A percentile compares a stretch with the other conserved stretches of the same genome.
Evolutionary conservation across 2,797 vertebrate species (phyloP).

Genomic region (Sebastes jordani): DNA sequence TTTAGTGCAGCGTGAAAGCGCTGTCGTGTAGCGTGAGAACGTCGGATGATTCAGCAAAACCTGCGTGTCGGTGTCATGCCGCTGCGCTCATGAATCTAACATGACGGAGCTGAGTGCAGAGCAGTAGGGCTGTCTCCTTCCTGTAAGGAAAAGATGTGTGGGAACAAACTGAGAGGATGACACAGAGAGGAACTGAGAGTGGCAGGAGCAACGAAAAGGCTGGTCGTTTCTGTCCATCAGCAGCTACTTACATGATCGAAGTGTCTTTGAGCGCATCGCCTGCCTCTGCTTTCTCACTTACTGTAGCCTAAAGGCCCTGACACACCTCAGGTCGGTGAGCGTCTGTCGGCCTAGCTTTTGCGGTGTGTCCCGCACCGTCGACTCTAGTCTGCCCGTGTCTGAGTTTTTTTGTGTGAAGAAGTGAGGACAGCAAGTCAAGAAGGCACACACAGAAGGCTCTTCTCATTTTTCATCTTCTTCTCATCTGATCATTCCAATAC

Average conservation of each 20-base stretch:
- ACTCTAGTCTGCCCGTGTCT: background rate
- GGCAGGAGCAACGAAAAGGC: slow-evolving; percentile 32
- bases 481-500: too few relatives aligned
- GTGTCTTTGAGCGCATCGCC: slow-evolving; percentile 7
- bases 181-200: slow-evolving; percentile 12
- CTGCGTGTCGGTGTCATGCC: background rate
- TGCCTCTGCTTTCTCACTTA: background rate
- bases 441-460: too few relatives aligned
- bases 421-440: too few relatives aligned
- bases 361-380: too few relatives aligned
- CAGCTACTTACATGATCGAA: background rate
- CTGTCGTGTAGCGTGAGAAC: slow-evolving; percentile 18
- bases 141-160: background rate
- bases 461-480: too few relatives aligned
- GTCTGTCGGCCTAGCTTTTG: background rate
- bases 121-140: slow-evolving; percentile 4
- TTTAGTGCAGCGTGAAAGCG: background rate
- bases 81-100: slow-evolving; percentile 26
- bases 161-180: slow-evolving; percentile 5
- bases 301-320: background rate
- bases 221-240: slow-evolving; percentile 32
- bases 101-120: slow-evolving; percentile 16
- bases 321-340: background rate
- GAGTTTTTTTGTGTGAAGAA: background rate
- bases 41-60: slow-evolving; percentile 53